These are phyloP conservation scores for Pandion haliaetus DNA, from an alignment of 2,113 vertebrate genomes.

Conservation along the genomic window DNA sequence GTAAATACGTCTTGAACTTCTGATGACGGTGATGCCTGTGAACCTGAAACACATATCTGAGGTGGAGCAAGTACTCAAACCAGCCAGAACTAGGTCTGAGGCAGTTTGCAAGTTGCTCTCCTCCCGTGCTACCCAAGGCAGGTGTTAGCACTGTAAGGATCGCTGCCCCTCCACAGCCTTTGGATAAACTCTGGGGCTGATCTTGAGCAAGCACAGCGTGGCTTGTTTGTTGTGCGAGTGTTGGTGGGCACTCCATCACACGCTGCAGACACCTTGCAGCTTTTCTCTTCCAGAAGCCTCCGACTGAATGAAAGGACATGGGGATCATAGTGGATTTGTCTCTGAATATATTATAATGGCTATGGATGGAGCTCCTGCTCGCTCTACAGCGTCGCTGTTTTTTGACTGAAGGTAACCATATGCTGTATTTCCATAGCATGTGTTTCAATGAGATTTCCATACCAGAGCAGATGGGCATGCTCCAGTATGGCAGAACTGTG, in stretches of 20 bases:
- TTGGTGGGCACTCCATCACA: rapidly evolving
- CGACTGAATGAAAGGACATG: background rate
- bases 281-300: background rate
- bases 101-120: background rate
- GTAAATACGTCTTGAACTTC: background rate
- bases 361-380: background rate
- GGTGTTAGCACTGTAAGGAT: background rate
- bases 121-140: background rate
- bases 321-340: background rate
- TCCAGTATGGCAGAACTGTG: background rate
- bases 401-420: background rate
- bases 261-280: background rate
- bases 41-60: too few relatives aligned
- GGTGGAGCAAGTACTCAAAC: background rate
- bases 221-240: rapidly evolving
- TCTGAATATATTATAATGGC: background rate
- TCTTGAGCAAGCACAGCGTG: background rate
- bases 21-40: background rate
- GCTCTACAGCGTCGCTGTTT: rapidly evolving
- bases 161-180: background rate
- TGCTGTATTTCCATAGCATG: background rate
- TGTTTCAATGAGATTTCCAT: background rate
- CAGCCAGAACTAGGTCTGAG: background rate
- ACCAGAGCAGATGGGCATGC: background rate
- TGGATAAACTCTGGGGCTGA: background rate